A percentile compares a stretch with the other conserved stretches of the same genome.
Conservation (phyloP, 2,113 vertebrate genomes). For the Elephas maximus region DNA sequence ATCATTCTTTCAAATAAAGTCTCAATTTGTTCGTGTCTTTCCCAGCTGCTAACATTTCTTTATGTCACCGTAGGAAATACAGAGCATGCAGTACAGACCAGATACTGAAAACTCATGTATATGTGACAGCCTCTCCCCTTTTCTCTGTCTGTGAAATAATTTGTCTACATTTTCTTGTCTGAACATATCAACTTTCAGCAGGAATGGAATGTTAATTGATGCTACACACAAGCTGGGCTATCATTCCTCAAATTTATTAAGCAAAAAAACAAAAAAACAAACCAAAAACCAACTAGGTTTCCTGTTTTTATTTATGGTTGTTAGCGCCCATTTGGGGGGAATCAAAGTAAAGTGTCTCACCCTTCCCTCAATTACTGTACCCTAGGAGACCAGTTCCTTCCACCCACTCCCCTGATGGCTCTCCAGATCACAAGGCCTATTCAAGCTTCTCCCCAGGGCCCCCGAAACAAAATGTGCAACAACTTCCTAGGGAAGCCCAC, state of each 20-base stretch:
- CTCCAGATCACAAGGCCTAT: constrained; percentile 80
- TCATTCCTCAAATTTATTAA: constrained; percentile 68
- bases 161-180: constrained; percentile 67
- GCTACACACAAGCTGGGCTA: constrained; percentile 43
- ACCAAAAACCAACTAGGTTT: constrained; percentile 59
- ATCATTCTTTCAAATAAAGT: constrained; percentile 66
- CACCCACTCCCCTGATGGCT: constrained; percentile 3
- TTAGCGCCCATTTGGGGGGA: constrained; percentile 16
- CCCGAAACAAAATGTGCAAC: constrained; percentile 85
- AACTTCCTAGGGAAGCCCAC: constrained; percentile 88
- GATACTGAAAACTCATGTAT: constrained; percentile 47
- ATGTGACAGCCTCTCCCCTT: constrained; percentile 2
- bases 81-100: constrained; percentile 51
- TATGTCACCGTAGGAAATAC: constrained; percentile 38
- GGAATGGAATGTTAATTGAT: constrained; percentile 77
- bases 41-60: constrained; percentile 28
- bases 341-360: constrained; percentile 54
- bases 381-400: constrained; percentile 67
- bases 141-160: constrained; percentile 67
- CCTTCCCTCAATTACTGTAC: constrained; percentile 68
- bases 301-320: constrained; percentile 68
- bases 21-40: constrained; percentile 39
- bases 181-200: constrained; percentile 65
- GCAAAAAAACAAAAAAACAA: constrained; percentile 1
- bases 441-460: constrained; percentile 86